Evolutionary conservation across 2,888 invertebrate genomes (phyloP).

Genomic region (Smittia aterrima): DNA sequence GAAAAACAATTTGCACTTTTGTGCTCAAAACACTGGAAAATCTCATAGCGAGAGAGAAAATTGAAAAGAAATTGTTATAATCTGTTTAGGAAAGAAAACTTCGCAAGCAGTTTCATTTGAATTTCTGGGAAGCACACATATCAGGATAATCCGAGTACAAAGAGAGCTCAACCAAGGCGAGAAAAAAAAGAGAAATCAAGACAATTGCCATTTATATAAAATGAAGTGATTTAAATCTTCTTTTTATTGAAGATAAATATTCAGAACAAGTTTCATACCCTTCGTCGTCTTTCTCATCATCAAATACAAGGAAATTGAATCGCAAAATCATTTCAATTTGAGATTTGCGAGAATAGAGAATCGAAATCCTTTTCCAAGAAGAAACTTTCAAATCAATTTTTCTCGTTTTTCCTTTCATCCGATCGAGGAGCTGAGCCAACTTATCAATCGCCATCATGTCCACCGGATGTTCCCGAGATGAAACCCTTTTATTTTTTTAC

Average conservation of each 20-base stretch:
- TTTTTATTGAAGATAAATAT: constrained; percentile 26
- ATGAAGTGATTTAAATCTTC: constrained; percentile 22
- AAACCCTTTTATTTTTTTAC: constrained; percentile 41
- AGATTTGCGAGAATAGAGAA: constrained; percentile 20
- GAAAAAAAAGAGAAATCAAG: constrained; percentile 17
- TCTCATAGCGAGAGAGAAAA: background rate
- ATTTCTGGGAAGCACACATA: background rate
- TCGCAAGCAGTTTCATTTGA: background rate
- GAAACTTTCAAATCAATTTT: constrained; percentile 1
- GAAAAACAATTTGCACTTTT: constrained; percentile 41
- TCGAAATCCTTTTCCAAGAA: background rate
- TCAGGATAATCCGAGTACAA: background rate
- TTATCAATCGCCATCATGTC: constrained; percentile 19
- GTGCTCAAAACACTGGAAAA: constrained; percentile 37
- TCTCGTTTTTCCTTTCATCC: background rate
- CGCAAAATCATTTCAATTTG: constrained; percentile 38
- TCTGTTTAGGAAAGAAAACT: background rate
- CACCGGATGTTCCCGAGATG: constrained; percentile 29
- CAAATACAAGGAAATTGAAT: constrained; percentile 39
- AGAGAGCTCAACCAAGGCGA: background rate
- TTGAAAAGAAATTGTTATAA: constrained; percentile 24
- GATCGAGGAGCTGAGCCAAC: background rate
- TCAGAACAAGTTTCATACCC: constrained; percentile 40
- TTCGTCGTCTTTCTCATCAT: constrained; percentile 9
- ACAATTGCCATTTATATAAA: constrained; percentile 29